Evolutionary conservation across 2,113 vertebrate genomes (phyloP).

Genomic region (Diadophis punctatus): DNA sequence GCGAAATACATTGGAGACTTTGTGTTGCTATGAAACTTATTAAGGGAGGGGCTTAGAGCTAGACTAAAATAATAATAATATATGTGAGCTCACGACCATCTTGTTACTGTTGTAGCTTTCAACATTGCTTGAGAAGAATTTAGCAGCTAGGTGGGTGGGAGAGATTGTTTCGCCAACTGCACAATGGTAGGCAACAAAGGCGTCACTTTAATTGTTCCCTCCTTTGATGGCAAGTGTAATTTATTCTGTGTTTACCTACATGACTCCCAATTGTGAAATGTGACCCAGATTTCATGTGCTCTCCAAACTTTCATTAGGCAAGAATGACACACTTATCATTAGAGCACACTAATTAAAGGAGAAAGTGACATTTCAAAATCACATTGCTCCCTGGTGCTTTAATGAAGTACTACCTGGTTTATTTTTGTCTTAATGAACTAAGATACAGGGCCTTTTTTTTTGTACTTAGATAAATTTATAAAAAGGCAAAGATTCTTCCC

Average conservation of each 20-base stretch:
- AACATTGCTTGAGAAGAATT: conserved; percentile 24
- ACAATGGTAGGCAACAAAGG: conserved; percentile 36
- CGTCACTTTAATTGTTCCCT: conserved; percentile 43
- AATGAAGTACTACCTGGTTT: conserved; percentile 49
- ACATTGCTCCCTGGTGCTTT: conserved; percentile 52
- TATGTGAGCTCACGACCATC: neutral
- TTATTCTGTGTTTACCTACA: conserved; percentile 31
- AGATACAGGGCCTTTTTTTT: conserved; percentile 28
- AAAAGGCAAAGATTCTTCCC: neutral
- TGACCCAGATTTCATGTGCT: conserved; percentile 56
- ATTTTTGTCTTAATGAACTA: conserved; percentile 54
- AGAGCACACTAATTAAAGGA: conserved; percentile 59
- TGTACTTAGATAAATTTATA: conserved; percentile 17
- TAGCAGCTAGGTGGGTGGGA: neutral
- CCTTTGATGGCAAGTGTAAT: conserved; percentile 33
- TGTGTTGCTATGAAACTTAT: conserved; percentile 1
- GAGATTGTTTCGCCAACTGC: conserved; percentile 27
- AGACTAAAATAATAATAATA: neutral
- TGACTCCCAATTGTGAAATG: conserved; percentile 44
- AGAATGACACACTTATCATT: conserved; percentile 65
- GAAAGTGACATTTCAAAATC: conserved; percentile 66
- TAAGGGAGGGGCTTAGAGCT: neutral
- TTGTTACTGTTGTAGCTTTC: conserved; percentile 10
- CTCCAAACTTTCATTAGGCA: conserved; percentile 56
- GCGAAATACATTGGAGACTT: conserved; percentile 22